phyloP scores from a whole-genome alignment of 2,888 invertebrate species.

The Apoda limacodes region DNA sequence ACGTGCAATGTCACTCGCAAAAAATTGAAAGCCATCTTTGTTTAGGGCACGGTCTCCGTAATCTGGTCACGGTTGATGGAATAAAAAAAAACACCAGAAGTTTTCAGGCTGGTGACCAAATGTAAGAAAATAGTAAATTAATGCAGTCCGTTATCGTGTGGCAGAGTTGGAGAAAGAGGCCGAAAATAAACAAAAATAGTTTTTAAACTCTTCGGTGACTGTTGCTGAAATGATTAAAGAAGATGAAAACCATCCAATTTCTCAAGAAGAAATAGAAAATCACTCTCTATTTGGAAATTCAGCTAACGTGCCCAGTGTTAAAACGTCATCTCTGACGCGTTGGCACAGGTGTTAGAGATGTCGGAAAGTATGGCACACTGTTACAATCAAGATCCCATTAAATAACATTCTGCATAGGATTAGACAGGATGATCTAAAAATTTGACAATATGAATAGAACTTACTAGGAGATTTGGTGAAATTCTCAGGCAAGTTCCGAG shows the following conservation, averaged over 20 bases:
- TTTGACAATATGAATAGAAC: too few species aligned
- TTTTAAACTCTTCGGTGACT: conserved; percentile 1
- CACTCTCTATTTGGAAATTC: neutral
- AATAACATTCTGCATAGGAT: neutral
- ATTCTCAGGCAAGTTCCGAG: conserved; percentile 2
- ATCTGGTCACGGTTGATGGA: conserved; percentile 9
- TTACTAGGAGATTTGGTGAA: neutral
- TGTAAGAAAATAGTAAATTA: conserved; percentile 11
- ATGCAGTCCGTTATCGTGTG: conserved; percentile 2
- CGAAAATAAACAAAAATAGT: conserved; percentile 1
- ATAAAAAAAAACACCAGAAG: conserved; percentile 6
- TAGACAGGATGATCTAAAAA: neutral
- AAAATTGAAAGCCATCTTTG: conserved; percentile 8
- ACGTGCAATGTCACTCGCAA: neutral
- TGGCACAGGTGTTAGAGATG: conserved; percentile 6
- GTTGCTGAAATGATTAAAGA: too few species aligned
- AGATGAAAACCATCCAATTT: conserved; percentile 7
- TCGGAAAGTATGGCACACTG: conserved; percentile 1
- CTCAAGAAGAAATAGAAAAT: conserved; percentile 1
- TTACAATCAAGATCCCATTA: conserved; percentile 1
- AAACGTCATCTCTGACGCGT: neutral
- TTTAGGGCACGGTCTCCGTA: conserved; percentile 10
- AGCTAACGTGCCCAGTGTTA: conserved; percentile 1
- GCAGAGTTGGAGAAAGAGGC: conserved; percentile 3
- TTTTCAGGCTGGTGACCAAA: conserved; percentile 5